A percentile compares a stretch with the other conserved stretches of the same genome.
Conservation (phyloP, 2,113 vertebrate species). For the Genyomyrus donnyi region DNA sequence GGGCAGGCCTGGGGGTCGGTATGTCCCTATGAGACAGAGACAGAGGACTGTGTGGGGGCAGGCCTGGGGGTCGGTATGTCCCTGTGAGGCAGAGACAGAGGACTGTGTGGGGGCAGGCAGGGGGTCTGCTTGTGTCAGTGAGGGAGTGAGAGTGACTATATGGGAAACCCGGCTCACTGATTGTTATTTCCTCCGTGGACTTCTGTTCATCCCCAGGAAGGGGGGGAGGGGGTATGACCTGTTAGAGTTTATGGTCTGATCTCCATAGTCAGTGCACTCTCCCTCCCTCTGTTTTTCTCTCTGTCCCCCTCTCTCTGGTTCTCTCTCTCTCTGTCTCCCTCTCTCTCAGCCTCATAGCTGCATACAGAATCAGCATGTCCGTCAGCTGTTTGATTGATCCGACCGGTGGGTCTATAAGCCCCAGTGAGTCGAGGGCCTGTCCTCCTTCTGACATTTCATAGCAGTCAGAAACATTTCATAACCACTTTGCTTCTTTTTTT, state of each 20-base stretch:
- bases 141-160: constrained; percentile 38
- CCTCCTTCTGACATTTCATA: background rate
- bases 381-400: background rate
- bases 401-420: background rate
- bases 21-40: background rate
- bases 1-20: background rate
- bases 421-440: background rate
- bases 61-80: background rate
- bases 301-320: background rate
- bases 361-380: background rate
- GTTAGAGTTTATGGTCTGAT: constrained; percentile 27
- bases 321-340: background rate
- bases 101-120: background rate
- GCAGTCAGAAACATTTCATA: background rate
- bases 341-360: background rate
- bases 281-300: background rate
- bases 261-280: background rate
- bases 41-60: background rate
- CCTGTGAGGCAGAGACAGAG: background rate
- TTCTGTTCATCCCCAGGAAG: constrained; percentile 50
- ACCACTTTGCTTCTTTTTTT: background rate
- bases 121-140: background rate
- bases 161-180: constrained; percentile 57
- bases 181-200: constrained; percentile 62
- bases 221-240: constrained; percentile 17